Percentiles rank a stretch among this genome's conserved stretches.
Conservation (phyloP, 2,797 vertebrate species). For the Hoplostethus mediterraneus region DNA sequence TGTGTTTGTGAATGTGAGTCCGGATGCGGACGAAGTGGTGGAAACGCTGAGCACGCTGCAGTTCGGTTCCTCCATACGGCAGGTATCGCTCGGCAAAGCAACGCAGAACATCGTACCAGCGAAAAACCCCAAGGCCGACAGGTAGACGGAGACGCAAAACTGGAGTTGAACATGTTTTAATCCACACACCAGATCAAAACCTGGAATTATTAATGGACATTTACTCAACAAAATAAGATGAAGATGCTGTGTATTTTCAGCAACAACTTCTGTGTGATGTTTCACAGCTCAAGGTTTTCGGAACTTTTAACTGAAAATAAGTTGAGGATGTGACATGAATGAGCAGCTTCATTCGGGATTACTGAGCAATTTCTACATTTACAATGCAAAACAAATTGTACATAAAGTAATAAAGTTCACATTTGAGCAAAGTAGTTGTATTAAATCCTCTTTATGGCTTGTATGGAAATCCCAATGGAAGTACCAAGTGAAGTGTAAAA, state of each 20-base stretch:
- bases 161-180: background rate
- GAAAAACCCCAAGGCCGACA: constrained; percentile 26
- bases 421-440: background rate
- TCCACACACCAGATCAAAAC: no score
- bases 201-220: background rate
- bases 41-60: constrained; percentile 80
- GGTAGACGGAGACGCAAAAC: background rate
- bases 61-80: constrained; percentile 76
- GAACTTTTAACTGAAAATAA: background rate
- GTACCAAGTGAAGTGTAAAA: background rate
- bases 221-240: background rate
- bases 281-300: constrained; percentile 7
- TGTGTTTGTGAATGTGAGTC: constrained; percentile 77
- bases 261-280: background rate
- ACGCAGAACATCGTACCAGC: constrained; percentile 57
- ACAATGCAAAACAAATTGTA: background rate
- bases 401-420: constrained; percentile 10
- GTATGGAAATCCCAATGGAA: background rate
- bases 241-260: no score
- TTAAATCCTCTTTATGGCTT: background rate
- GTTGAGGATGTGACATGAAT: background rate
- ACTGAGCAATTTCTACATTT: background rate
- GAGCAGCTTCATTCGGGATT: no score
- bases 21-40: constrained; percentile 51
- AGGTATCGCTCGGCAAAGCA: constrained; percentile 74